Evolutionary conservation across 2,797 vertebrate genomes (phyloP).

Genomic region (Margarornis squamiger): DNA sequence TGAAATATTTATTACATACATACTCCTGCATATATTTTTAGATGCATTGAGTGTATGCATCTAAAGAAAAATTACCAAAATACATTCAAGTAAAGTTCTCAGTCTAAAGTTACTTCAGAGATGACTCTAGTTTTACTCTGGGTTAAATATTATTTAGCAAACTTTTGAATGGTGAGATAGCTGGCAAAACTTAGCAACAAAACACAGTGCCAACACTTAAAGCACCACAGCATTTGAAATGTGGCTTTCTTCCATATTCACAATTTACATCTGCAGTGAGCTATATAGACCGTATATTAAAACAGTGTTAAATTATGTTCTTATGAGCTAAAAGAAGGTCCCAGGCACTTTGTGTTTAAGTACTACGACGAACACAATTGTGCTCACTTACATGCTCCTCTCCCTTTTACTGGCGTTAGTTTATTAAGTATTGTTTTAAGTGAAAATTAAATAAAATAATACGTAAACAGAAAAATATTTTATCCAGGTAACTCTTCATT

Average conservation of each 20-base stretch:
- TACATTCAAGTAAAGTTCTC: not conserved
- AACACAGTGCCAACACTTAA: not conserved
- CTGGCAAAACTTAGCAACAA: not conserved
- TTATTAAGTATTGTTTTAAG: not conserved
- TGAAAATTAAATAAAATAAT: not conserved
- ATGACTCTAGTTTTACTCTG: not conserved
- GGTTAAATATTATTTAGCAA: not conserved
- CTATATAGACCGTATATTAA: not conserved
- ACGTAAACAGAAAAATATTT: not conserved
- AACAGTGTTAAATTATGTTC: not conserved
- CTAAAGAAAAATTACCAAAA: conserved; percentile 12
- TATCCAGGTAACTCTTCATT: not conserved
- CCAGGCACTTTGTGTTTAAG: not conserved
- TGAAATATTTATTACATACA: not conserved
- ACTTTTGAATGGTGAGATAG: not conserved
- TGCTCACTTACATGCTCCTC: not conserved
- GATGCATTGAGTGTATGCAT: not conserved
- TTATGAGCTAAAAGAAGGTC: not conserved
- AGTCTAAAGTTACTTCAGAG: not conserved
- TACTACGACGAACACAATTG: not conserved
- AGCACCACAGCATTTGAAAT: not conserved
- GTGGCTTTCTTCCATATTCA: not conserved
- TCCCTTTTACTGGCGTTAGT: not conserved
- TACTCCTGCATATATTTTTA: not conserved
- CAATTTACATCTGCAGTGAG: not conserved